A percentile compares a stretch with the other conserved stretches of the same genome.
Evolutionary conservation across 2,888 invertebrate genomes (phyloP).

Genomic region (Mamestra brassicae): DNA sequence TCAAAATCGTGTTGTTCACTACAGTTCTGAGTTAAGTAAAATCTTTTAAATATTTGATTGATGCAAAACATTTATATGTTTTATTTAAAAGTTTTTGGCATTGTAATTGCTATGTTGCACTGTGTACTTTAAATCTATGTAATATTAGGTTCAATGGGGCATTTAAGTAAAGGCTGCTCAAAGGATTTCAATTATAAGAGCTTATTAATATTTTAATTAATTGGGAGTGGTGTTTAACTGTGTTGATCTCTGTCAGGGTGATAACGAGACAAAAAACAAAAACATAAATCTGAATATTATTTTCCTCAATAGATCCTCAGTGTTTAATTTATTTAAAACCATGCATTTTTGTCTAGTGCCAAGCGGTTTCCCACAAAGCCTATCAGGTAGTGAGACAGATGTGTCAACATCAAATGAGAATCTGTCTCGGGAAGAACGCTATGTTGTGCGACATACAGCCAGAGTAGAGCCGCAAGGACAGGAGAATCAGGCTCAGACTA

Average conservation of each 20-base stretch:
- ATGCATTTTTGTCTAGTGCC: slow-evolving; percentile 75
- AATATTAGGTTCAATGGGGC: not conserved
- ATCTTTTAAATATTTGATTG: not conserved
- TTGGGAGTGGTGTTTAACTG: too few species aligned
- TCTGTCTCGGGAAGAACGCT: slow-evolving; percentile 95
- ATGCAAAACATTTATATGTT: not conserved
- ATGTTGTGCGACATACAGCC: slow-evolving; percentile 95
- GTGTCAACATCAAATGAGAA: slow-evolving; percentile 97
- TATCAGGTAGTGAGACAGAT: slow-evolving; percentile 97
- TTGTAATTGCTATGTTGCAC: not conserved
- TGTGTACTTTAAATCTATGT: not conserved
- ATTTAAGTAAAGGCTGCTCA: not conserved
- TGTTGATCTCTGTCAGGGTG: too few species aligned
- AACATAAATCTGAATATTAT: not conserved
- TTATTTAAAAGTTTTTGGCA: not conserved
- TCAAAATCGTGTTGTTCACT: slow-evolving; percentile 33
- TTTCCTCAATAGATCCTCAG: too few species aligned
- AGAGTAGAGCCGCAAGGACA: slow-evolving; percentile 98
- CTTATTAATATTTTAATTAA: not conserved
- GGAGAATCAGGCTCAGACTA: slow-evolving; percentile 92
- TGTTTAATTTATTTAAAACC: not conserved
- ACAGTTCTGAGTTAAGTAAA: not conserved
- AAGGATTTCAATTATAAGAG: not conserved
- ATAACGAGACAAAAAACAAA: too few species aligned
- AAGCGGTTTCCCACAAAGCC: slow-evolving; percentile 93